Base-by-base conservation (phyloP, 2,113 vertebrate species). In the Leucopsar rothschildi region DNA sequence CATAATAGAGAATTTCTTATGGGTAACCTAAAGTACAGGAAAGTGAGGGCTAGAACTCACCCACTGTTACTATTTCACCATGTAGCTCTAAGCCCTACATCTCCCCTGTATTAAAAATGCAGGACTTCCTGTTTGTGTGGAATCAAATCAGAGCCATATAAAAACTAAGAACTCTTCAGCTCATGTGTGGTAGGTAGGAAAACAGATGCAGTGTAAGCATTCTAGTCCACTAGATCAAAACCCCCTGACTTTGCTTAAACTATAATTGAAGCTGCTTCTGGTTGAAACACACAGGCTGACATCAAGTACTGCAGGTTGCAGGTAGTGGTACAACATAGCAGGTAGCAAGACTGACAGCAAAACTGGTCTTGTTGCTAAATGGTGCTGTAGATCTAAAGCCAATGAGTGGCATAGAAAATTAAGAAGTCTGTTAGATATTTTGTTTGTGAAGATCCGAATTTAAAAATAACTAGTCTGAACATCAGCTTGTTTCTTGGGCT, bases 401-500 rank as follows among this genome's bases (percentile, higher is more conserved):
- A 94, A 19, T 12, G 71, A 91, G 50, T 89, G 59, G 71, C 37
- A 81, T 76, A 95, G 93, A 16, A 95, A 80, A 91, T 93, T 82
- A 95, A 47, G 59, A 86, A 94, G 75, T 96, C 37, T 96, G 33
- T 95, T 94, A 86, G 82, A 75, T 92, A 93, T 66, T 90, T 81
- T 95, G 59, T 95, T 96, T 12, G 7, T 78, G 83, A 96, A 97
- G 93, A 94, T n/a, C 45, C 33, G 88, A 70, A 93, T 90, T 81
- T 76, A 95, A 84, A 92, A 92, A 91, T 71, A 95, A 82, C 78
- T 76, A 93, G 77, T 96, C 49, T 95, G 56, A 87, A 85, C 92
- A 94, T 91, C 91, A 96, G 91, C 90, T 96, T 95, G 29, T 96
- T 96, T 96, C 83, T 92, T 63, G 64, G 70, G 42, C 75, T 94